Percentiles rank a stretch among this genome's conserved stretches.
phyloP scores from a whole-genome alignment of 2,113 vertebrate genomes.

The Hyla sarda region DNA sequence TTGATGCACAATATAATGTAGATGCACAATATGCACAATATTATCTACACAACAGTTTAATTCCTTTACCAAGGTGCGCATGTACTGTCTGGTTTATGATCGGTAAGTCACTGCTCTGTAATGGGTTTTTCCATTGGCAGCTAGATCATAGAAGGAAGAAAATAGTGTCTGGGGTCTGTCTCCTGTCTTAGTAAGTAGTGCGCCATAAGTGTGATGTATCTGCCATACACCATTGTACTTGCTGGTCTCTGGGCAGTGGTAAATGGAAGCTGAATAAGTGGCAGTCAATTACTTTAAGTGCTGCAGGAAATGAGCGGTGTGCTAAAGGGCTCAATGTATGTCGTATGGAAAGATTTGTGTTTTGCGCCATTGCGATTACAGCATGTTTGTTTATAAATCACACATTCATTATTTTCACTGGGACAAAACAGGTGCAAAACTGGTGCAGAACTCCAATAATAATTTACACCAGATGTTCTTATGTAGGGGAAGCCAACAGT shows the following conservation, averaged over 20 bases:
- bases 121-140: not conserved
- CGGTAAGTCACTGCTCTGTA: not conserved
- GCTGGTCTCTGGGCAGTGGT: constrained; percentile 18
- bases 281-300: constrained; percentile 23
- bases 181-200: constrained; percentile 31
- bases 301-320: constrained; percentile 23
- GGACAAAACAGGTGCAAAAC: constrained; percentile 47
- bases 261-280: constrained; percentile 21
- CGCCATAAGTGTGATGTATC: not conserved
- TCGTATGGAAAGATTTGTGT: not conserved
- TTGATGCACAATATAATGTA: not conserved
- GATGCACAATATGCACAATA: not conserved
- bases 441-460: constrained; percentile 1
- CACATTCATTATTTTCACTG: constrained; percentile 22
- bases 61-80: not conserved
- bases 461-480: constrained; percentile 50
- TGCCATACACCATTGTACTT: not conserved
- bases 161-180: constrained; percentile 17
- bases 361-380: not conserved
- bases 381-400: constrained; percentile 32
- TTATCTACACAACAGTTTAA: not conserved
- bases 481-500: constrained; percentile 41
- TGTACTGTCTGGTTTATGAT: not conserved
- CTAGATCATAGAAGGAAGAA: not conserved
- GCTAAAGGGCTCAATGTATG: not conserved